Percentiles rank a stretch among this genome's conserved stretches.
These are phyloP conservation scores for Sandelia bainsii DNA, from an alignment of 2,797 vertebrate genomes.

Conservation along the genomic window DNA sequence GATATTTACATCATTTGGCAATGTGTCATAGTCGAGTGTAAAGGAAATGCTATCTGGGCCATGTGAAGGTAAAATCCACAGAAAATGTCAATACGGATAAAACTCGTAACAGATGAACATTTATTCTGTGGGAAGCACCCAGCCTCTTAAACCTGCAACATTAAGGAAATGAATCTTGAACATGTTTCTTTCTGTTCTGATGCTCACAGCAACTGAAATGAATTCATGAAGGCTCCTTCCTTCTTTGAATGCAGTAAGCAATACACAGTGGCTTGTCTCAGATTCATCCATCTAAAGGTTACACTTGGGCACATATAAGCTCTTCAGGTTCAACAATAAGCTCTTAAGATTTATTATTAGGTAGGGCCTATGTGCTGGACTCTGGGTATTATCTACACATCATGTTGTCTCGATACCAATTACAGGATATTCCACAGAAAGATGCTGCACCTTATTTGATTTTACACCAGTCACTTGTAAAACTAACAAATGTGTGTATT, in stretches of 20 bases:
- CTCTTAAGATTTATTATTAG: conserved; percentile 1
- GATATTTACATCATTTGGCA: conserved; percentile 9
- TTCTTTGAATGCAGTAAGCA: not conserved
- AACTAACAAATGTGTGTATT: too few species aligned
- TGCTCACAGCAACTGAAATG: conserved; percentile 1
- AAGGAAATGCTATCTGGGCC: not conserved
- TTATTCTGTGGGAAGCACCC: not conserved
- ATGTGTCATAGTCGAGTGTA: conserved; percentile 4
- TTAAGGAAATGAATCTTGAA: not conserved
- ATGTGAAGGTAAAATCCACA: not conserved
- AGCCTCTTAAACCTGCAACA: not conserved
- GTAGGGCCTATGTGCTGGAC: not conserved
- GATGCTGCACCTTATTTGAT: not conserved
- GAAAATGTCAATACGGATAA: conserved; percentile 7
- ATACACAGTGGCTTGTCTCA: not conserved
- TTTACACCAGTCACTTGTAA: not conserved
- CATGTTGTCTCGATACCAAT: not conserved
- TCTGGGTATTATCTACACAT: not conserved
- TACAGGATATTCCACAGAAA: not conserved
- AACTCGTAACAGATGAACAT: not conserved
- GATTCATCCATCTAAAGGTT: not conserved
- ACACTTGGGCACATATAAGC: not conserved
- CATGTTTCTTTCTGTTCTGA: not conserved
- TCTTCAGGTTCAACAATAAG: not conserved
- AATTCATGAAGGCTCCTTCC: not conserved